Evolutionary conservation across 2,113 vertebrate genomes (phyloP).

Genomic region (Marmota flaviventris): DNA sequence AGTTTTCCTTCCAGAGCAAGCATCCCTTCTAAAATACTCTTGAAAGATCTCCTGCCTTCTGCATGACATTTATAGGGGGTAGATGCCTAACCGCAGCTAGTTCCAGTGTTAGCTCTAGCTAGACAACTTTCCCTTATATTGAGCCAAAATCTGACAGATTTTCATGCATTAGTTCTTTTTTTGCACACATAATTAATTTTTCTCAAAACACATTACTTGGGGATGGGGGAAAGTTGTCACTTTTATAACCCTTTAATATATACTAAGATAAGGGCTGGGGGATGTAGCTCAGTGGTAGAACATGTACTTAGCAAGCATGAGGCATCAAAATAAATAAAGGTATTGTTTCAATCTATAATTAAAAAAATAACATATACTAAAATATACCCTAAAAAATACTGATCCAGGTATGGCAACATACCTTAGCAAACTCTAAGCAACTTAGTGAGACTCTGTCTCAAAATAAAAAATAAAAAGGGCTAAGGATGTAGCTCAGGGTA

Average conservation of each 20-base stretch:
- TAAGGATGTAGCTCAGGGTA: too few relatives aligned
- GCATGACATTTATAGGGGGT: not conserved
- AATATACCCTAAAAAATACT: too few relatives aligned
- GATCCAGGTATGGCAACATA: too few relatives aligned
- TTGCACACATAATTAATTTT: not conserved
- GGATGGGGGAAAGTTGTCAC: not conserved
- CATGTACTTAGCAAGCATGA: too few relatives aligned
- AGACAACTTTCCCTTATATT: not conserved
- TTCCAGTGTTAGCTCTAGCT: not conserved
- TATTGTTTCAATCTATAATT: too few relatives aligned
- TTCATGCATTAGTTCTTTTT: slow-evolving; percentile 8
- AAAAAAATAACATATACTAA: too few relatives aligned
- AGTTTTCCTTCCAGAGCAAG: slow-evolving; percentile 24
- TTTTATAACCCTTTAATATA: not conserved
- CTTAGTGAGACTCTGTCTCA: too few relatives aligned
- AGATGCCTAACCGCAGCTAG: not conserved
- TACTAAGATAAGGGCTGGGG: too few relatives aligned
- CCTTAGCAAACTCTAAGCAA: too few relatives aligned
- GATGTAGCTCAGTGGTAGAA: too few relatives aligned
- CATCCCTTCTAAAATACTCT: slow-evolving; percentile 47
- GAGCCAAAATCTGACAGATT: not conserved
- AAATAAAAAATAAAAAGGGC: too few relatives aligned
- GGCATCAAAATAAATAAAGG: too few relatives aligned
- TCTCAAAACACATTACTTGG: not conserved
- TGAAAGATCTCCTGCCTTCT: not conserved